Conservation (phyloP, 2,113 vertebrate genomes). For the Indicator indicator region DNA sequence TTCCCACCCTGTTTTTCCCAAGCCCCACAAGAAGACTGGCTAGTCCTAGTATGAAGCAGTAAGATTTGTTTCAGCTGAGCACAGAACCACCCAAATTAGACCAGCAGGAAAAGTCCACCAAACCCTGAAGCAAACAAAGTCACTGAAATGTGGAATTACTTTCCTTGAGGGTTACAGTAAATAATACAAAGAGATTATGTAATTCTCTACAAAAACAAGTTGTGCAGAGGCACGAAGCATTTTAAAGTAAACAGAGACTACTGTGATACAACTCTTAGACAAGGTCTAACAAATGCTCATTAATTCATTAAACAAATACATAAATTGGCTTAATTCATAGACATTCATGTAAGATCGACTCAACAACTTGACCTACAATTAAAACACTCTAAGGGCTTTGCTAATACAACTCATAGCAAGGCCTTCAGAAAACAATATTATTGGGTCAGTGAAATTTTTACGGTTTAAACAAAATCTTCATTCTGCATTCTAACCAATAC, state of each 20-base stretch:
- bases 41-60: conserved; percentile 29
- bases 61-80: conserved; percentile 40
- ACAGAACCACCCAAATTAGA: conserved; percentile 33
- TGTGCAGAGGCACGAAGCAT: neutral
- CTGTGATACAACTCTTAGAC: neutral
- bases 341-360: neutral
- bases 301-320: conserved; percentile 1
- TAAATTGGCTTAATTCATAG: conserved; percentile 1
- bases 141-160: conserved; percentile 41
- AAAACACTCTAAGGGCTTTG: neutral
- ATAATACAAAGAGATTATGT: neutral
- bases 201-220: conserved; percentile 2
- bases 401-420: neutral
- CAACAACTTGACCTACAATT: neutral
- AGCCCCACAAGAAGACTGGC: neutral
- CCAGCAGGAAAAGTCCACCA: conserved; percentile 18
- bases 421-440: neutral
- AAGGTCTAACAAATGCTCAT: neutral
- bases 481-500: neutral
- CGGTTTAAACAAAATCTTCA: neutral
- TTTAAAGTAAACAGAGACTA: conserved; percentile 6
- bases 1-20: conserved; percentile 18
- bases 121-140: conserved; percentile 16
- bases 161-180: conserved; percentile 47
- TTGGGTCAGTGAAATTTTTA: neutral